Evolutionary conservation across 2,888 invertebrate species (phyloP), one percentile per base, ranked within the genome.

Genomic region (Pimpla rufipes): DNA sequence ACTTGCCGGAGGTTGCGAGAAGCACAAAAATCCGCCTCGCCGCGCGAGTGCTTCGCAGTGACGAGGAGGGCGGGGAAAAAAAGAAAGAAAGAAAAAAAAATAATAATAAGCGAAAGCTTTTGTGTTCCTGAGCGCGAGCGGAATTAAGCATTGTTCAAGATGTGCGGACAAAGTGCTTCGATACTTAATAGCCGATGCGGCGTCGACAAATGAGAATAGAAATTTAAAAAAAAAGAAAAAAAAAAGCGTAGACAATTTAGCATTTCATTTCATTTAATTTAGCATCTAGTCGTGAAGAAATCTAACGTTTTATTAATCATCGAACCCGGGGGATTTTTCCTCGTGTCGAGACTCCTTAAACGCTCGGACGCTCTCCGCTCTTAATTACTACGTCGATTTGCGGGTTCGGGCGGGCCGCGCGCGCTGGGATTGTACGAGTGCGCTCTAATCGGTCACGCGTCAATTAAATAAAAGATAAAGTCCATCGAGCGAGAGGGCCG

Each of bases 401-500:
- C 50, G 66, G 66, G 55, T 35, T 70, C 52, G 68, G 29, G 29
- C 29, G 29, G 5, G 29, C 74, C 74, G 55, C 74, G 62, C 37
- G 37, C 35, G 16, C 0, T 4, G 16, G 37, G n/a, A 75, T 64
- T 64, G 75, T 40, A 57, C 42, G 57, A 23, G 57, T 59, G 16
- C 80, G 23, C 75, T 70, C 55, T 70, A 75, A 71, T 76, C 70
- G 71, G 66, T 76, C 83, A 76, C 83, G 50, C 79, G 83, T 83
- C 79, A 83, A 83, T 83, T 83, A 83, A 83, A 83, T 83, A 83
- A 83, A 79, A 83, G 83, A 79, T 71, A 73, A 83, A 83, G 79
- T 74, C 66, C 68, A 78, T 78, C 57, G 74, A 74, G 45, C 40
- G 59, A 47, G 67, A 16, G n/a, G 42, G 16, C 16, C 57, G 57